Base-by-base conservation (phyloP, 2,797 vertebrate genomes). In the Chelmon rostratus region DNA sequence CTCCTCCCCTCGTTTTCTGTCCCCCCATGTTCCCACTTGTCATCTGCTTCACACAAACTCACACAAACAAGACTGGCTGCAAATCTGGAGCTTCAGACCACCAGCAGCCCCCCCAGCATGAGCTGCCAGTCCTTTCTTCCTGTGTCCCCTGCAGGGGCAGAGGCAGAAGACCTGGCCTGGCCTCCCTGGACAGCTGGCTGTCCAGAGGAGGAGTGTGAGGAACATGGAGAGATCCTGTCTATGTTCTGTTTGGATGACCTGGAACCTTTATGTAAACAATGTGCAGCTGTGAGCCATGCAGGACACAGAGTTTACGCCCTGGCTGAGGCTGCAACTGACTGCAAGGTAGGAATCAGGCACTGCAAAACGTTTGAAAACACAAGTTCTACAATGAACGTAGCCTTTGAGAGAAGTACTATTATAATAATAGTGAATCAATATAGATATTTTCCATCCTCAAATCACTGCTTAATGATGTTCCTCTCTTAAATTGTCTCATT, bases 171-270 rank as follows among this genome's bases (percentile, higher is more conserved):
- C 66, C 50, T 52, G 5, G 1, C 16, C 35, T 68, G 19, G 1
- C 31, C 49, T 59, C n/a, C 56, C 46, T 61, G 59, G 28, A 44
- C 46, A 1, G 28, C 25, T 23, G 77, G 70, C 25, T 64, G 59
- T 50, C 35, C 38, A 10, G 82, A 77, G 52, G 1, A 0, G 52
- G 1, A 0, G 8, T 87, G 88, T 62, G 68, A 66, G 67, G 73
- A 85, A 38, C 82, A 85, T 3, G 47, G 73, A 52, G 69, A 56
- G 53, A 42, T 66, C 9, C 77, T 81, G 70, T 82, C 82, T 35
- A 0, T 66, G 82, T 89, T 89, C 83, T 91, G 91, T 77, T 71
- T 91, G 85, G 87, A 91, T 68, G 86, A 90, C 72, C 61, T 86
- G 79, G 64, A 89, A 86, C 84, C 85, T 50, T 84, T 82, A 23